Percentiles rank a stretch among this genome's conserved stretches.
Evolutionary conservation across 2,113 vertebrate species (phyloP).

Genomic region (Speoplatyrhinus poulsoni): DNA sequence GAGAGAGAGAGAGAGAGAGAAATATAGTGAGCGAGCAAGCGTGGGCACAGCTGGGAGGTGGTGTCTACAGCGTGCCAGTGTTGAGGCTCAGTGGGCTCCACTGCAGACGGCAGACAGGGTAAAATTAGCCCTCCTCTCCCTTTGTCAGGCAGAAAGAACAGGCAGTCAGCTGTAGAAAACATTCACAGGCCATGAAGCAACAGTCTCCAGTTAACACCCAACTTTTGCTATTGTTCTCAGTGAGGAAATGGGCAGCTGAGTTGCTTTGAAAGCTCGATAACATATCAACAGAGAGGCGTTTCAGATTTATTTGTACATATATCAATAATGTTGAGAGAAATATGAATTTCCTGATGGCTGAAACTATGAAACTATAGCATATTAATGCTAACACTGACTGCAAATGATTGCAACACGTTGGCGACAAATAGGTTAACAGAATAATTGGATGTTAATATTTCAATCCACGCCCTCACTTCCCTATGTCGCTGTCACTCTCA

Average conservation of each 20-base stretch:
- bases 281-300: no score
- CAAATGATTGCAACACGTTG: no score
- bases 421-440: no score
- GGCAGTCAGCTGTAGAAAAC: constrained; percentile 21
- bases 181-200: constrained; percentile 2
- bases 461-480: constrained; percentile 3
- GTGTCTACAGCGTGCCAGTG: constrained; percentile 60
- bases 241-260: background rate
- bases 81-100: constrained; percentile 65
- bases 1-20: constrained; percentile 1
- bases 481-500: constrained; percentile 19
- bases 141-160: constrained; percentile 40
- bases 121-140: constrained; percentile 52
- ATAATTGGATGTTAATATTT: no score
- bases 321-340: no score
- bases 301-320: no score
- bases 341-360: no score
- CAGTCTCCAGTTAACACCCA: background rate
- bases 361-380: no score
- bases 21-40: background rate
- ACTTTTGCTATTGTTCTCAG: background rate
- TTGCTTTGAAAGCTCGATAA: no score
- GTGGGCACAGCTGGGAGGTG: constrained; percentile 57
- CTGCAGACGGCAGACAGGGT: constrained; percentile 60
- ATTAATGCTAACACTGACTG: no score